phyloP scores from a whole-genome alignment of 2,113 vertebrate species.

The Pachyramphus minor region DNA sequence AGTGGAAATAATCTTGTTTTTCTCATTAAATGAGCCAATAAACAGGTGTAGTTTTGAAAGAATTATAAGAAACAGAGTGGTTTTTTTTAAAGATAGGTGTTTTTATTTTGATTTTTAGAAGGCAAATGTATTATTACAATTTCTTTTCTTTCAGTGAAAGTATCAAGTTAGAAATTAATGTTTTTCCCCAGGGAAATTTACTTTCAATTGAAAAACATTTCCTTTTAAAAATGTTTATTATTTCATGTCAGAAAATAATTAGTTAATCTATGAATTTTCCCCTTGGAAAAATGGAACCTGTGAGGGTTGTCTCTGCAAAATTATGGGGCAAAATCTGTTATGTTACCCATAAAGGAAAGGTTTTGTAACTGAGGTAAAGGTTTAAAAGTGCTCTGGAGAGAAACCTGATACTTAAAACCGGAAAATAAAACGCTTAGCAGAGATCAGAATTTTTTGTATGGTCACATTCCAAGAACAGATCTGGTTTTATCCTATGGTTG shows the following conservation, averaged over 20 bases:
- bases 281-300: not conserved
- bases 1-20: not conserved
- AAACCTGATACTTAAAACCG: not conserved
- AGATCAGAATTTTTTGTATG: not conserved
- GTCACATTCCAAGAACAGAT: not conserved
- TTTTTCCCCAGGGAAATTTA: not conserved
- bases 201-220: not conserved
- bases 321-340: not conserved
- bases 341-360: not conserved
- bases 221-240: not conserved
- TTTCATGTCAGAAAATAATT: not conserved
- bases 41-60: not conserved
- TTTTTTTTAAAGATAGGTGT: not conserved
- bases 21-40: not conserved
- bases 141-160: not conserved
- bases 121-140: not conserved
- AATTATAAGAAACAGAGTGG: not conserved
- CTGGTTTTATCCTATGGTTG: not conserved
- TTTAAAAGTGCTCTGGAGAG: not conserved
- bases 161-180: not conserved
- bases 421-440: not conserved
- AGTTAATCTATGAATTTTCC: not conserved
- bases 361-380: not conserved
- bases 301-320: not conserved
- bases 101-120: not conserved